Evolutionary conservation across 2,888 invertebrate species (phyloP).

Genomic region (Clanis bilineata): DNA sequence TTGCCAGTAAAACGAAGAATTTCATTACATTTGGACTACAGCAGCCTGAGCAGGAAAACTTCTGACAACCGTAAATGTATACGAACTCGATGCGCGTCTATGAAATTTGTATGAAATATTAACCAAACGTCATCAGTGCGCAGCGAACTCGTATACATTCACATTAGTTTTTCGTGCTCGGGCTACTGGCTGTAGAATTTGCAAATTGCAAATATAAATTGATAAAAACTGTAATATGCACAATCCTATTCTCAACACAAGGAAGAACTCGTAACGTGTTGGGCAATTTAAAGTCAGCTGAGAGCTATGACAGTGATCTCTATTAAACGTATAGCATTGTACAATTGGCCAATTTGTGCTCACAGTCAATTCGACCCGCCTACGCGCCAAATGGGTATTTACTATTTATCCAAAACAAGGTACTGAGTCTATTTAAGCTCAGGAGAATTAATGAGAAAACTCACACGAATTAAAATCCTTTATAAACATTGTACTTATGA

Average conservation of each 20-base stretch:
- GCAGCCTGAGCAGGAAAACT: too few species aligned
- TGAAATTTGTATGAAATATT: too few species aligned
- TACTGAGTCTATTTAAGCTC: background rate
- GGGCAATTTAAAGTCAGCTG: constrained; percentile 5
- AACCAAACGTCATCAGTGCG: too few species aligned
- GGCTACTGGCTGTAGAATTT: too few species aligned
- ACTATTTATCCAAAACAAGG: constrained; percentile 14
- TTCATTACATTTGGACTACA: too few species aligned
- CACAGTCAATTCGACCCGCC: constrained; percentile 35
- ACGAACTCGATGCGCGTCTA: too few species aligned
- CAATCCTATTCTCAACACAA: background rate
- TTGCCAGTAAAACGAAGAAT: too few species aligned
- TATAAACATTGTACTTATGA: background rate
- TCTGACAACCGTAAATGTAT: too few species aligned
- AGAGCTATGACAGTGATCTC: constrained; percentile 13
- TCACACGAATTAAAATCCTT: background rate
- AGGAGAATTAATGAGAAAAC: background rate
- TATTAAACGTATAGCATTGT: constrained; percentile 39
- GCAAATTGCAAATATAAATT: too few species aligned
- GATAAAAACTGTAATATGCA: too few species aligned
- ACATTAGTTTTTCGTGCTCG: too few species aligned
- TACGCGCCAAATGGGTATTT: constrained; percentile 28
- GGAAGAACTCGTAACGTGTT: background rate
- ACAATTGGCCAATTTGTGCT: constrained; percentile 55
- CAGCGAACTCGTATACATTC: too few species aligned